Conservation (phyloP, 2,113 vertebrate species). For the Smithornis capensis region DNA sequence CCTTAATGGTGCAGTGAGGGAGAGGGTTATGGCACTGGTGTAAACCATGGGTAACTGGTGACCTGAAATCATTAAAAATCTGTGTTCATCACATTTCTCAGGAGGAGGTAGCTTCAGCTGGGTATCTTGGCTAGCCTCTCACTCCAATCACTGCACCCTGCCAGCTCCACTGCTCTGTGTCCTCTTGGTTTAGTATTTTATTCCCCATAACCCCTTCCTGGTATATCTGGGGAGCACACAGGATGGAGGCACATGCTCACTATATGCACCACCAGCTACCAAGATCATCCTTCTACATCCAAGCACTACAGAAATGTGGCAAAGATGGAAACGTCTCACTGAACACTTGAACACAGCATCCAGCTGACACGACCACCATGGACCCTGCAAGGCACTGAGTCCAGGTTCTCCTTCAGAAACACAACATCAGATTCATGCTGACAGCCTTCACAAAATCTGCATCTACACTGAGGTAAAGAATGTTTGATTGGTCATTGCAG, state of each 20-base stretch:
- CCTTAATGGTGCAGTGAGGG: fast-evolving
- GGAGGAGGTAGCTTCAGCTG: slow-evolving; percentile 24
- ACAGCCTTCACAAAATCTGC: neutral
- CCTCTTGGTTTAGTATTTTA: slow-evolving; percentile 3
- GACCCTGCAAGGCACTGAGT: neutral
- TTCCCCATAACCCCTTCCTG: neutral
- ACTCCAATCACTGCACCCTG: slow-evolving; percentile 17
- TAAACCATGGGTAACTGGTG: neutral
- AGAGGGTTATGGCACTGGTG: neutral
- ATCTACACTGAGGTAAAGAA: neutral
- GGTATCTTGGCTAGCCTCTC: slow-evolving; percentile 56
- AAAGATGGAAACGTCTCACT: neutral
- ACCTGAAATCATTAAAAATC: slow-evolving; percentile 31
- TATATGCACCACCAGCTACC: fast-evolving
- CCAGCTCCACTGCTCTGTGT: slow-evolving; percentile 48
- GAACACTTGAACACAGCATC: neutral
- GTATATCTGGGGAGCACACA: neutral
- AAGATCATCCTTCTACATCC: neutral
- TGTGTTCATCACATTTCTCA: slow-evolving; percentile 25
- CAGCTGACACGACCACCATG: neutral
- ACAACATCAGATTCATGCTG: neutral
- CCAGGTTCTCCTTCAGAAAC: neutral
- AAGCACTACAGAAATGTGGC: neutral
- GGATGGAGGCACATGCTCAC: neutral
- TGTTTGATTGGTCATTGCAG: neutral